Evolutionary conservation across 37 sponge, comb jelly and placozoan genomes (phyloP).

Genomic region (Spongia lamella): DNA sequence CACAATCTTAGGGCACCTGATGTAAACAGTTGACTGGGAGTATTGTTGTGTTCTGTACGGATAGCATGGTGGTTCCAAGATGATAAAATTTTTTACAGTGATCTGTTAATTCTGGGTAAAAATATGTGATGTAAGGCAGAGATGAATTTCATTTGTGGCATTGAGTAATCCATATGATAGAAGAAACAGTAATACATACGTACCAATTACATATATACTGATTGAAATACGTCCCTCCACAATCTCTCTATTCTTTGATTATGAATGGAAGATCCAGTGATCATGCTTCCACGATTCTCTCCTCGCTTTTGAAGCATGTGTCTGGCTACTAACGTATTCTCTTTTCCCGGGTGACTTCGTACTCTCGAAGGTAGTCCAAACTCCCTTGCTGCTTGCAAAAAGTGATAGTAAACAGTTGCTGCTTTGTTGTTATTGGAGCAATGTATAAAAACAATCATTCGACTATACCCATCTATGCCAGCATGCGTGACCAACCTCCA

Average conservation of each 20-base stretch:
- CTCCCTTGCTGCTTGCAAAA: conserved; percentile 18
- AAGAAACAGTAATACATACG: conserved; percentile 51
- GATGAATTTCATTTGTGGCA: conserved; percentile 32
- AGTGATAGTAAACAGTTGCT: conserved; percentile 30
- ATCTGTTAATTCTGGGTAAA: conserved; percentile 35
- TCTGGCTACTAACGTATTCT: conserved; percentile 44
- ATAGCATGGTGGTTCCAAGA: conserved; percentile 57
- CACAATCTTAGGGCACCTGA: no score
- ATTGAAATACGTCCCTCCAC: conserved; percentile 46
- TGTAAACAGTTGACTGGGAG: no score
- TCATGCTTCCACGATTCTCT: conserved; percentile 24
- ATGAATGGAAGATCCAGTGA: conserved; percentile 48
- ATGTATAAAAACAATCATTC: no score
- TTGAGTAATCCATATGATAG: conserved; percentile 24
- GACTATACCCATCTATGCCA: no score
- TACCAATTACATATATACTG: conserved; percentile 41
- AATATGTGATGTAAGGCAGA: conserved; percentile 52
- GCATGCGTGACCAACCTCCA: conserved; percentile 39
- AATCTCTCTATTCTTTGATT: conserved; percentile 62
- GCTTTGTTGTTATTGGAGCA: conserved; percentile 57
- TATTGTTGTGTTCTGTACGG: conserved; percentile 47
- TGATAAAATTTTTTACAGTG: conserved; percentile 29
- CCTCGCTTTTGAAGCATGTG: conserved; percentile 59
- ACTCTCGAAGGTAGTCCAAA: conserved; percentile 57
- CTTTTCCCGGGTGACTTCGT: conserved; percentile 45